Conservation (phyloP, 2,888 invertebrate genomes). For the Eumerus sabulonum region DNA sequence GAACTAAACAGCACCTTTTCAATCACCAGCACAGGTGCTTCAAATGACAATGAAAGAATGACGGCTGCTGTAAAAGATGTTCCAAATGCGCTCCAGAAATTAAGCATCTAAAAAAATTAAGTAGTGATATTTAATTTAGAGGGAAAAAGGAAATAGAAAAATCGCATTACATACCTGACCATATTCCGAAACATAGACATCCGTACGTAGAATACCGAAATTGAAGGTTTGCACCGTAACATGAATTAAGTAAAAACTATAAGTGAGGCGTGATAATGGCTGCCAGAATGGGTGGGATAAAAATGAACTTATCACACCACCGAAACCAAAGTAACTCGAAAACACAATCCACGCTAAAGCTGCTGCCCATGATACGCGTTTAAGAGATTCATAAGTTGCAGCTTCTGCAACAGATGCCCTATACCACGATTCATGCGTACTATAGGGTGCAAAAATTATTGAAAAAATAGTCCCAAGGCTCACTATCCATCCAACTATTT, state of each 20-base stretch:
- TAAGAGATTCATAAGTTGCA: constrained; percentile 57
- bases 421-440: constrained; percentile 3
- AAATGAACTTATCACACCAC: constrained; percentile 66
- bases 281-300: constrained; percentile 64
- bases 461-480: constrained; percentile 34
- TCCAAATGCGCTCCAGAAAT: constrained; percentile 57
- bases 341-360: constrained; percentile 69
- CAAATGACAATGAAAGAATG: constrained; percentile 62
- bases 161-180: background rate
- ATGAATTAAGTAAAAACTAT: constrained; percentile 13
- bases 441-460: constrained; percentile 59
- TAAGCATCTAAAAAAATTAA: too few relatives aligned
- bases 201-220: background rate
- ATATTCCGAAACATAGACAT: constrained; percentile 36
- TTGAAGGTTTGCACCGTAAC: background rate
- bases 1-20: constrained; percentile 34
- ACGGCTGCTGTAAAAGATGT: constrained; percentile 48
- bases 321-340: constrained; percentile 65
- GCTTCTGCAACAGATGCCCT: constrained; percentile 39
- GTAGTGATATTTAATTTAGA: too few relatives aligned
- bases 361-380: constrained; percentile 64
- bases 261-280: constrained; percentile 62
- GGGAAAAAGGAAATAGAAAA: too few relatives aligned
- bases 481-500: constrained; percentile 56
- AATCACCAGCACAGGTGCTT: constrained; percentile 58